phyloP scores from a whole-genome alignment of 2,797 vertebrate species.

The Chloroceryle amazona region DNA sequence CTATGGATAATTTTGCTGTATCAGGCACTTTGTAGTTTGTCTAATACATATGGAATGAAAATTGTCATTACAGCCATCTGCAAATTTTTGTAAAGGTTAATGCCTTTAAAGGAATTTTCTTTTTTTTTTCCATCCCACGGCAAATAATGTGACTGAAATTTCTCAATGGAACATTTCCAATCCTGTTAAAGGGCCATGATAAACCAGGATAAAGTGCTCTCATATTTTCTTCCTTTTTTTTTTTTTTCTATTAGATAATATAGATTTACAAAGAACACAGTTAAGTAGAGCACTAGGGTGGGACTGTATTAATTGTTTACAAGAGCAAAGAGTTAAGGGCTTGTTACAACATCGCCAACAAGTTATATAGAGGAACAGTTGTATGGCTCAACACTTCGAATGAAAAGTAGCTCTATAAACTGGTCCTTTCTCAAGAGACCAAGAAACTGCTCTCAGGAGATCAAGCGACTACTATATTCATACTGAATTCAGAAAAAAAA shows the following conservation, averaged over 20 bases:
- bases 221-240: background rate
- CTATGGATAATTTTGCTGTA: conserved; percentile 39
- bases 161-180: background rate
- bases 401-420: background rate
- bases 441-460: background rate
- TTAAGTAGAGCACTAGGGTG: background rate
- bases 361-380: background rate
- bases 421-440: background rate
- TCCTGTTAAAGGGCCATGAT: background rate
- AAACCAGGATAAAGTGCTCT: background rate
- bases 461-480: background rate
- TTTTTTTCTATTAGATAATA: background rate
- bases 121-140: background rate
- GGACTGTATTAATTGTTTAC: background rate
- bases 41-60: conserved; percentile 38
- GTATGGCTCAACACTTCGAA: background rate
- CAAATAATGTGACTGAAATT: background rate
- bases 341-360: background rate
- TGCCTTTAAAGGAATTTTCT: background rate
- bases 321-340: background rate
- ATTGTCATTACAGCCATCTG: conserved; percentile 17
- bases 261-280: background rate
- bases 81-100: conserved; percentile 50
- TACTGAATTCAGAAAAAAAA: background rate
- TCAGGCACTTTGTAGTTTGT: background rate